Evolutionary conservation across 1,140 invertebrate genomes (phyloP), one percentile per base, ranked within the genome.

Genomic region (Drosophila punjabiensis): DNA sequence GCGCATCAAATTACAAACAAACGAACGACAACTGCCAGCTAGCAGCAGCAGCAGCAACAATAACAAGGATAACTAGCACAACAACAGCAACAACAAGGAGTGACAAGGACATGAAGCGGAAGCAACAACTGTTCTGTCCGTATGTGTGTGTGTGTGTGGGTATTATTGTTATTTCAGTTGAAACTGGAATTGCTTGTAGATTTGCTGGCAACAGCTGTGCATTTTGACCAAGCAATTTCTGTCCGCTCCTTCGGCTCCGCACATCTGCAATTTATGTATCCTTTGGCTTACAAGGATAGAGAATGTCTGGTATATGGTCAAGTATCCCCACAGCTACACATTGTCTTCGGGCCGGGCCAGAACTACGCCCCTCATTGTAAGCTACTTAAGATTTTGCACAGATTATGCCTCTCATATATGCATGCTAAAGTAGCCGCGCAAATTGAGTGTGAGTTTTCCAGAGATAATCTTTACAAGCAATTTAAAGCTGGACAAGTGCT

Each of bases 401-500:
- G 86, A 90, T 90, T 91, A 80, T 81, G 35, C 37, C 58, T 43
- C 68, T 71, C 68, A 71, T 58, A 71, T 71, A 80, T 90, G 77
- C 88, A 88, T 84, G 85, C 85, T 75, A 84, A 85, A 88, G 88
- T 88, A 85, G 81, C 79, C 82, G 85, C 86, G 86, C 86, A 91
- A 90, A 90, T 90, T 90, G 86, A 91, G 86, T 90, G 86, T 90
- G 86, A 90, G 86, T 86, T 90, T 82, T 82, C 82, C 86, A 86
- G 80, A 90, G 86, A 90, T 90, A 89, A 90, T 90, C 86, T 89
- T 90, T 90, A 89, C 86, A 90, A 89, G 86, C 86, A 90, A 90
- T 89, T 90, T 89, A 90, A 88, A 82, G 81, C 85, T 76, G 80
- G 86, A 90, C 85, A 88, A 88, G 85, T 88, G 85, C 85, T 88